These are phyloP conservation scores for Drosophila cracens DNA, from an alignment of 2,888 invertebrate genomes.

Conservation along the genomic window DNA sequence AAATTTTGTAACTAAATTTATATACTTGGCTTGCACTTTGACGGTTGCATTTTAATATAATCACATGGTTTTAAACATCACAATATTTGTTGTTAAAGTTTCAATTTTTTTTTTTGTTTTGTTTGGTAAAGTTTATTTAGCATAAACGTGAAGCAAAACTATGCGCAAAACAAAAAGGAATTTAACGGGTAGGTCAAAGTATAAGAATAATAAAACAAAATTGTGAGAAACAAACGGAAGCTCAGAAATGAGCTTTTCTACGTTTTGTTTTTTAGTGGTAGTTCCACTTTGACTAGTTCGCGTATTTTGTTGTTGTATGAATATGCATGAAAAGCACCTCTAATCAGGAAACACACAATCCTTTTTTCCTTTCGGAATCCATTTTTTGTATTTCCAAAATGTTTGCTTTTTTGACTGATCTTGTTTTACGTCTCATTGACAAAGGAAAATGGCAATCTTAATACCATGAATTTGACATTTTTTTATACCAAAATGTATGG, in stretches of 20 bases:
- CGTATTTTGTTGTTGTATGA: slow-evolving; percentile 3
- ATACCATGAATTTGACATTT: not conserved
- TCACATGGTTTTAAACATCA: slow-evolving; percentile 56
- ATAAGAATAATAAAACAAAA: slow-evolving; percentile 17
- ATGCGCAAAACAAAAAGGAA: slow-evolving; percentile 50
- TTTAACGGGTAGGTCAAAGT: slow-evolving; percentile 27
- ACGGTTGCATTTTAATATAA: slow-evolving; percentile 59
- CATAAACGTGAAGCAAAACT: slow-evolving; percentile 66
- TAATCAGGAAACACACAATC: not conserved
- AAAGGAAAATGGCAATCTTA: not conserved
- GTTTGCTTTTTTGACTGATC: not conserved
- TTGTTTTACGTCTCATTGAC: not conserved
- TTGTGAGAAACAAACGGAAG: slow-evolving; percentile 14
- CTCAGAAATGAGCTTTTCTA: slow-evolving; percentile 25
- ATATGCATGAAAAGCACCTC: slow-evolving; percentile 77
- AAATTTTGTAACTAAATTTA: slow-evolving; percentile 83
- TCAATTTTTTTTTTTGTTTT: slow-evolving; percentile 29
- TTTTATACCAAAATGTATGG: not conserved
- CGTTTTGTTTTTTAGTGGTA: not conserved
- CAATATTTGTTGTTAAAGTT: slow-evolving; percentile 52
- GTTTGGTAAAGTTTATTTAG: slow-evolving; percentile 42
- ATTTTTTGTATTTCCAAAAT: not conserved
- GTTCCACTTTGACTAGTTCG: slow-evolving; percentile 10
- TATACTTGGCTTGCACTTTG: slow-evolving; percentile 77
- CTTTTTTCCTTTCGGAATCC: not conserved